phyloP scores from a whole-genome alignment of 2,113 vertebrate species.

The Penelope pileata region DNA sequence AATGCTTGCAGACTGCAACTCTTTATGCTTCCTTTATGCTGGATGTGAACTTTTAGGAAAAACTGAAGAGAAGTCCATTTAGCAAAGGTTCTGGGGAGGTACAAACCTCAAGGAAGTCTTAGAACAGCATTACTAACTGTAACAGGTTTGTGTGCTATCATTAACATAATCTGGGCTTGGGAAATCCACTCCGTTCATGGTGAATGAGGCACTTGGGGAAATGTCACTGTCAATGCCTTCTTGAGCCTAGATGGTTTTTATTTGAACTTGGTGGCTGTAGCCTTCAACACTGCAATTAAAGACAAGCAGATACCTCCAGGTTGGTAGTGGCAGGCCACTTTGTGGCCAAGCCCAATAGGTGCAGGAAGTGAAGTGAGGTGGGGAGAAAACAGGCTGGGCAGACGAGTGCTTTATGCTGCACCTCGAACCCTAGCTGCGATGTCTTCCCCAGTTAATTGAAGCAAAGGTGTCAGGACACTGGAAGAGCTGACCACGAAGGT shows the following conservation, averaged over 20 bases:
- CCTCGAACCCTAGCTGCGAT: background rate
- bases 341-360: background rate
- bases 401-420: background rate
- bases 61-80: background rate
- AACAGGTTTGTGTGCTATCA: background rate
- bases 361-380: background rate
- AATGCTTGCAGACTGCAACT: background rate
- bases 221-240: background rate
- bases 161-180: background rate
- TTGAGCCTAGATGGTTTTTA: background rate
- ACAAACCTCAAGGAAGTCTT: background rate
- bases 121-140: background rate
- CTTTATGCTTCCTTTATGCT: background rate
- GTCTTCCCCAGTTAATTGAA: background rate
- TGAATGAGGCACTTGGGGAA: background rate
- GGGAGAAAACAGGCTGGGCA: background rate
- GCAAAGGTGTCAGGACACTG: rapidly evolving
- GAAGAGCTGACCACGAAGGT: background rate
- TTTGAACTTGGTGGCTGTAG: background rate
- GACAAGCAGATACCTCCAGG: background rate
- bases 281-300: background rate
- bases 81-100: background rate
- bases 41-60: background rate
- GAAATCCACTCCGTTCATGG: rapidly evolving
- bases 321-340: background rate